These are phyloP conservation scores for Torymus tubicola DNA, from an alignment of 2,888 invertebrate genomes.

Conservation along the genomic window DNA sequence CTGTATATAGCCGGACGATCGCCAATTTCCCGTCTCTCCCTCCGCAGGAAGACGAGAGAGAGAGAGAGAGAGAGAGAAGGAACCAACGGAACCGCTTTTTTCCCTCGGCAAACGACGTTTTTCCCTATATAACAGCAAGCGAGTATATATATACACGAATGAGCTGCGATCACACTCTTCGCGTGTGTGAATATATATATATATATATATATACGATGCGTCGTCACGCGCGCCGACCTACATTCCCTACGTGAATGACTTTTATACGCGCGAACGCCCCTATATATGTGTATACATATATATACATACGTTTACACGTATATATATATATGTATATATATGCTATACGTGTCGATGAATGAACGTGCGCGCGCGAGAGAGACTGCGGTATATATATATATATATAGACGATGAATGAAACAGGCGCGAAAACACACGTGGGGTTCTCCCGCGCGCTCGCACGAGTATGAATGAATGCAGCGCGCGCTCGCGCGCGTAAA, in stretches of 20 bases:
- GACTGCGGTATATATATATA: too few relatives aligned
- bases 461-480: background rate
- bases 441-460: conserved; percentile 10
- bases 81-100: conserved; percentile 45
- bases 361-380: background rate
- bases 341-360: conserved; percentile 20
- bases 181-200: too few relatives aligned
- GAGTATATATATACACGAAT: too few relatives aligned
- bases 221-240: conserved; percentile 63
- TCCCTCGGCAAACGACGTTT: background rate
- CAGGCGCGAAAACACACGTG: conserved; percentile 45
- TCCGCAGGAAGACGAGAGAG: too few relatives aligned
- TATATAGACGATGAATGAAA: too few relatives aligned
- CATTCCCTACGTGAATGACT: conserved; percentile 65
- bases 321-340: too few relatives aligned
- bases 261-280: conserved; percentile 59
- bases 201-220: too few relatives aligned
- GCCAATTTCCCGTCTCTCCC: conserved; percentile 61
- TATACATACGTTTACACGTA: too few relatives aligned
- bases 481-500: background rate
- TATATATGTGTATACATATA: background rate
- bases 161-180: too few relatives aligned
- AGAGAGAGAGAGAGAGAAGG: conserved; percentile 17
- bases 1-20: conserved; percentile 50
- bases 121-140: background rate